Evolutionary conservation across 92 coral and sea anemone genomes (phyloP).

Genomic region (Siderastrea radians): DNA sequence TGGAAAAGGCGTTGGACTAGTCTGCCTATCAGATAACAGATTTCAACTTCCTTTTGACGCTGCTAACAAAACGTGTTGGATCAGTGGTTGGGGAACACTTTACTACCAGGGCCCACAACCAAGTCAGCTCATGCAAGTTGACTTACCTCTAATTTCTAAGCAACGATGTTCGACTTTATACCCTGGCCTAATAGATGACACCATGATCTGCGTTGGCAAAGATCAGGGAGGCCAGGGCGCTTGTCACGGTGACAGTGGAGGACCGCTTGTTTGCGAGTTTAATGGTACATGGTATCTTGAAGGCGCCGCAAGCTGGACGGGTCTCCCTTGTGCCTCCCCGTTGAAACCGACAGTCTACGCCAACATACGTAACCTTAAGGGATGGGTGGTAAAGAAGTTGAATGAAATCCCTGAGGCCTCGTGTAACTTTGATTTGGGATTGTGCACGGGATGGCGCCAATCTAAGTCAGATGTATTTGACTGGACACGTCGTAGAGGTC

Average conservation of each 20-base stretch:
- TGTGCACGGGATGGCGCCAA: slow-evolving; percentile 15
- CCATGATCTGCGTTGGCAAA: not conserved
- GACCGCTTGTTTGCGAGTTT: not conserved
- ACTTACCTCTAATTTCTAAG: not conserved
- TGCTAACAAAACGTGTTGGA: not conserved
- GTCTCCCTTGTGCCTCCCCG: not conserved
- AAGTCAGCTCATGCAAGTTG: not conserved
- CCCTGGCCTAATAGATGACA: not conserved
- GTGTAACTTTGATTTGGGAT: slow-evolving; percentile 7
- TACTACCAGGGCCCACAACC: not conserved
- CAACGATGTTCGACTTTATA: not conserved
- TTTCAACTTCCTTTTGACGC: not conserved
- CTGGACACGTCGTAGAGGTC: not conserved
- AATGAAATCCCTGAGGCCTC: not conserved
- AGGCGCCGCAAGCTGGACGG: not conserved
- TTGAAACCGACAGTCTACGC: not conserved
- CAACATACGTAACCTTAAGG: not conserved
- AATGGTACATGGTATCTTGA: not conserved
- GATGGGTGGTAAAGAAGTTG: not conserved
- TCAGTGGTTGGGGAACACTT: not conserved
- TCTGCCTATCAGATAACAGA: not conserved
- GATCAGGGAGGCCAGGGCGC: not conserved
- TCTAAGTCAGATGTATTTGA: slow-evolving; percentile 1
- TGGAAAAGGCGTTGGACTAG: not conserved
- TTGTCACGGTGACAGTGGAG: slow-evolving; percentile 12